A percentile compares a stretch with the other conserved stretches of the same genome.
phyloP scores from a whole-genome alignment of 2,113 vertebrate genomes.

The Peromyscus leucopus region DNA sequence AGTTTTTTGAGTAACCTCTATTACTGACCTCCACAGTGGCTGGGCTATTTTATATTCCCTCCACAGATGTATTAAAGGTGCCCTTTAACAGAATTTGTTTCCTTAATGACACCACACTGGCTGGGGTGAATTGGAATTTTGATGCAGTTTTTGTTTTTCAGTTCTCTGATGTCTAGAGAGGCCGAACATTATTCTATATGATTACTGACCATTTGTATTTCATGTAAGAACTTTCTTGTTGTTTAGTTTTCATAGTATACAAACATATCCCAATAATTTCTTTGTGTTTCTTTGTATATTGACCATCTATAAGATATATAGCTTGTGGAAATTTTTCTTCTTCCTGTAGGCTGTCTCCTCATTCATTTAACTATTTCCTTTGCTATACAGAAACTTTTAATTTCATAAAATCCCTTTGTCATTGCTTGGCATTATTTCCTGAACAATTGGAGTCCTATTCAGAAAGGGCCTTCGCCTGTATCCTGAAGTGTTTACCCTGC shows the following conservation, averaged over 20 bases:
- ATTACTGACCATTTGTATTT: not conserved
- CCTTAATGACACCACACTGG: not conserved
- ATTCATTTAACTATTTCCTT: not conserved
- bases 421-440: not conserved
- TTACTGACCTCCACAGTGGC: no score
- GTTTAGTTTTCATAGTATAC: not conserved
- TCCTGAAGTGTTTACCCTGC: not conserved
- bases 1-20: not conserved
- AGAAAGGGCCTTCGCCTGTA: not conserved
- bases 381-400: not conserved
- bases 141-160: not conserved
- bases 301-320: not conserved
- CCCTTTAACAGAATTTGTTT: not conserved
- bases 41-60: not conserved
- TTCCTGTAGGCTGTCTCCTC: not conserved
- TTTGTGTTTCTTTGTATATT: not conserved
- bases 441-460: not conserved
- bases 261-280: not conserved
- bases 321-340: not conserved
- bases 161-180: not conserved
- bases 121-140: not conserved
- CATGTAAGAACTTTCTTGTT: not conserved
- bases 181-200: not conserved
- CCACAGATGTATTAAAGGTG: not conserved
- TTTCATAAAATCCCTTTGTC: not conserved